Evolutionary conservation across 1,140 invertebrate species (phyloP).

Genomic region (Caenorhabditis tropicalis): DNA sequence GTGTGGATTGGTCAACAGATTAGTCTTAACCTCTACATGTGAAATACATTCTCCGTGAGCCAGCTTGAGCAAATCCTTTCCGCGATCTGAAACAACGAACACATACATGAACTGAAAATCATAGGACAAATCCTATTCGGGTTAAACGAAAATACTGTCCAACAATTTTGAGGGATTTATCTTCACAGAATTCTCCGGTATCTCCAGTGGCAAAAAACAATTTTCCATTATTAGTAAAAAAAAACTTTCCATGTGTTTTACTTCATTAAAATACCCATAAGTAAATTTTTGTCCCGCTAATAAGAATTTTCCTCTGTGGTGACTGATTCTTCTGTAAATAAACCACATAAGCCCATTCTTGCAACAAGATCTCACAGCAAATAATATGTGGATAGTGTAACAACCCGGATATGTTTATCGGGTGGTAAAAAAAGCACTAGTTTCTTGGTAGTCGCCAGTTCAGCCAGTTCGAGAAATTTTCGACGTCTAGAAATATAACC

Average conservation of each 20-base stretch:
- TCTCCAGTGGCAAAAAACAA: conserved; percentile 95
- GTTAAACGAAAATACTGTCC: conserved; percentile 76
- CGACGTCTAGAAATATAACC: too few species aligned
- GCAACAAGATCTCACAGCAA: conserved; percentile 84
- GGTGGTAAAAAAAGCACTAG: too few species aligned
- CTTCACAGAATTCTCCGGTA: conserved; percentile 88
- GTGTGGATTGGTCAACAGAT: conserved; percentile 87
- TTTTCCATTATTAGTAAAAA: conserved; percentile 81
- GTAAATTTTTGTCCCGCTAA: conserved; percentile 89
- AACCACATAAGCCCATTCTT: conserved; percentile 89
- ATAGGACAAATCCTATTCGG: too few species aligned
- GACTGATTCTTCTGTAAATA: conserved; percentile 89
- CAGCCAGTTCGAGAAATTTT: too few species aligned
- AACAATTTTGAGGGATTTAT: conserved; percentile 94
- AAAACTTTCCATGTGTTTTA: conserved; percentile 89
- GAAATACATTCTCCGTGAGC: conserved; percentile 91
- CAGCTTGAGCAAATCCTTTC: conserved; percentile 96
- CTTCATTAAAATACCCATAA: conserved; percentile 90
- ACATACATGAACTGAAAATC: not conserved
- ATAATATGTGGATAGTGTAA: conserved; percentile 86
- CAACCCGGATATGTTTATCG: too few species aligned
- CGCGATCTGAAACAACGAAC: conserved; percentile 79
- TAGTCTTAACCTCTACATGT: conserved; percentile 83
- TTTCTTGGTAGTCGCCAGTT: too few species aligned
- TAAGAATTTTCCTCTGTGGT: conserved; percentile 88